Evolutionary conservation across 1,140 invertebrate genomes (phyloP).

Genomic region (Akabosia matsudoensis): DNA sequence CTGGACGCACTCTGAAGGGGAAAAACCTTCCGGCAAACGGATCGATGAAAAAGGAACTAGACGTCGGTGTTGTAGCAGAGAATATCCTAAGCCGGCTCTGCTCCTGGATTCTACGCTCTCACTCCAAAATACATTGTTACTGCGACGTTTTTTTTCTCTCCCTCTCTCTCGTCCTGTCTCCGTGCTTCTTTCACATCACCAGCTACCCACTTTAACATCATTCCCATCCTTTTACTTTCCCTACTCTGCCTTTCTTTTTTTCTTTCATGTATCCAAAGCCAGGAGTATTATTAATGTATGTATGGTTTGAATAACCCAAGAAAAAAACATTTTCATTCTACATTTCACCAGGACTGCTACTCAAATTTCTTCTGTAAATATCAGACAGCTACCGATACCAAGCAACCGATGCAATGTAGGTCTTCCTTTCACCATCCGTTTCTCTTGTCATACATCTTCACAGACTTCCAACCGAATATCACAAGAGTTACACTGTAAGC

Average conservation of each 20-base stretch:
- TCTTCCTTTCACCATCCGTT: too few species aligned
- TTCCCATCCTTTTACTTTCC: too few species aligned
- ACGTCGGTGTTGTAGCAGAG: background rate
- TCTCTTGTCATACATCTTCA: too few species aligned
- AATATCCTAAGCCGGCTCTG: background rate
- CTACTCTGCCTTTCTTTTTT: background rate
- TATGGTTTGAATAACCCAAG: background rate
- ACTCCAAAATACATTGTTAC: too few species aligned
- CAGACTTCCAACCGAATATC: too few species aligned
- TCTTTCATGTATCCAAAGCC: background rate
- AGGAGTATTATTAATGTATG: background rate
- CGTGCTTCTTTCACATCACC: background rate
- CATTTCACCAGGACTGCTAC: too few species aligned
- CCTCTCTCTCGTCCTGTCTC: background rate
- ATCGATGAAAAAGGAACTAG: slow-evolving; percentile 10
- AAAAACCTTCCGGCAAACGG: background rate
- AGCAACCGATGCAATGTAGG: too few species aligned
- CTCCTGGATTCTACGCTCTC: background rate
- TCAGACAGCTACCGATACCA: too few species aligned
- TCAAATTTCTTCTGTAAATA: too few species aligned
- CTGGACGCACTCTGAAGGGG: background rate
- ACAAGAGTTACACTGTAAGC: too few species aligned
- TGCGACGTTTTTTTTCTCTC: background rate
- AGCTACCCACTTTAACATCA: background rate
- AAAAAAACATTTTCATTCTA: too few species aligned